A percentile compares a stretch with the other conserved stretches of the same genome.
These are phyloP conservation scores for Cyprinodon brontotheroides DNA, from an alignment of 2,113 vertebrate genomes.

Conservation along the genomic window DNA sequence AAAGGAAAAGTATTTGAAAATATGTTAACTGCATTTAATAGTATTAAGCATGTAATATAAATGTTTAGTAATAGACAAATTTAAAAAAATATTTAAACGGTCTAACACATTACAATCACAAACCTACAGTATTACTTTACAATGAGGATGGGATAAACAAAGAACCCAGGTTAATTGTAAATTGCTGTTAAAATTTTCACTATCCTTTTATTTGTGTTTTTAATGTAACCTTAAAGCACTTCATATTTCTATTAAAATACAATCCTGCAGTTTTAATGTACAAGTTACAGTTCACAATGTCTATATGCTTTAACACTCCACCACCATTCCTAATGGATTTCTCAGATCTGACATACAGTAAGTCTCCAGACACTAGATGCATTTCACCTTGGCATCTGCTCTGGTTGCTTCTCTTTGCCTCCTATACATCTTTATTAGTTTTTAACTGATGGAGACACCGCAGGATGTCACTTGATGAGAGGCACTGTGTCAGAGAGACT, in stretches of 20 bases:
- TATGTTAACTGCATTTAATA: background rate
- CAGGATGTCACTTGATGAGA: constrained; percentile 77
- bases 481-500: constrained; percentile 74
- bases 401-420: constrained; percentile 70
- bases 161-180: background rate
- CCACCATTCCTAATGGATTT: constrained; percentile 47
- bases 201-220: background rate
- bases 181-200: background rate
- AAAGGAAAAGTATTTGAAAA: background rate
- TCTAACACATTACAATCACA: no score
- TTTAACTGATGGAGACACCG: constrained; percentile 73
- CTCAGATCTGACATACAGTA: constrained; percentile 44
- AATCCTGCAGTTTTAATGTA: background rate
- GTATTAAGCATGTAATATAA: background rate
- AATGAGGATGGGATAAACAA: background rate
- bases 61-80: background rate
- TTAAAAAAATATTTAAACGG: background rate
- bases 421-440: constrained; percentile 78
- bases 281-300: background rate
- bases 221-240: background rate
- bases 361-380: constrained; percentile 69
- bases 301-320: background rate
- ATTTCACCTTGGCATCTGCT: constrained; percentile 77
- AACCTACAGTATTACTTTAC: no score
- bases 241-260: background rate